phyloP scores from a whole-genome alignment of 2,888 invertebrate species.

The Ornithoptera alexandrae region DNA sequence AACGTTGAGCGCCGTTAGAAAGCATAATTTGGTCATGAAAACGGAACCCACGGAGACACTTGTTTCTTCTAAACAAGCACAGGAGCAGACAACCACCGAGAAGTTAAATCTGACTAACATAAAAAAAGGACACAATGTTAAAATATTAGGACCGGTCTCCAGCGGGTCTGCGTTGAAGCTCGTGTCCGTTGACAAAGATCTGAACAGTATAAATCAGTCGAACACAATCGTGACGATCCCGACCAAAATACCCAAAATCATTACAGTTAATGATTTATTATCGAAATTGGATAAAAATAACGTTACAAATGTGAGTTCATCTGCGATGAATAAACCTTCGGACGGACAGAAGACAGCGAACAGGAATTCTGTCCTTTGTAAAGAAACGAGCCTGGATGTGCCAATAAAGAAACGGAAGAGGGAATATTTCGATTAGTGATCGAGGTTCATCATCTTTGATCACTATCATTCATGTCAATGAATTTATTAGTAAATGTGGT shows the following conservation, averaged over 20 bases:
- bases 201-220: slow-evolving; percentile 23
- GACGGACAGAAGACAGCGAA: background rate
- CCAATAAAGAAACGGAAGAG: slow-evolving; percentile 27
- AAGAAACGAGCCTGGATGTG: background rate
- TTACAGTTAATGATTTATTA: background rate
- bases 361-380: background rate
- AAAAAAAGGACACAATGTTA: slow-evolving; percentile 7
- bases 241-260: slow-evolving; percentile 13
- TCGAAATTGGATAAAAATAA: slow-evolving; percentile 10
- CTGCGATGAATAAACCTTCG: background rate
- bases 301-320: background rate
- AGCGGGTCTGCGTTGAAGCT: background rate
- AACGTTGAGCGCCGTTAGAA: background rate
- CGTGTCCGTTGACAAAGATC: background rate
- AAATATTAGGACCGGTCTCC: background rate
- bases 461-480: background rate
- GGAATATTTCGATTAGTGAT: slow-evolving; percentile 1
- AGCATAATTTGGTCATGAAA: background rate
- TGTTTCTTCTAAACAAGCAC: background rate
- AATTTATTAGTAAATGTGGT: background rate
- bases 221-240: background rate
- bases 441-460: background rate
- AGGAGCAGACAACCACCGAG: background rate
- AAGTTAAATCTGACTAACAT: background rate
- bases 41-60: background rate